Conservation (phyloP, 2,113 vertebrate species). For the Odocoileus virginianus region DNA sequence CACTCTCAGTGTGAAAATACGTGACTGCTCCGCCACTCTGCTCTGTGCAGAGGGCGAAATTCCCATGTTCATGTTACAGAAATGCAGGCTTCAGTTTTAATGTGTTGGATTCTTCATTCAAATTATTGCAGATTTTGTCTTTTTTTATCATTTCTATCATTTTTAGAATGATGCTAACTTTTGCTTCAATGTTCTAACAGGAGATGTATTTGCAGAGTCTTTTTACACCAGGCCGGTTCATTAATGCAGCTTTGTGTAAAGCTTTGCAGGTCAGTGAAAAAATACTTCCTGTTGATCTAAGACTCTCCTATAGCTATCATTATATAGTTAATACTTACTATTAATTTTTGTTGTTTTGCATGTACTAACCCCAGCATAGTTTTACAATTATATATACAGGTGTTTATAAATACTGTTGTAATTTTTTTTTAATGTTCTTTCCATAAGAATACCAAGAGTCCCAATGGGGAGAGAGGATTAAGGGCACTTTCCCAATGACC, state of each 20-base stretch:
- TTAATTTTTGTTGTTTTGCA: neutral
- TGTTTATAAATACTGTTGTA: neutral
- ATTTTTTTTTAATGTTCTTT: neutral
- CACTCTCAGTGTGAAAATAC: neutral
- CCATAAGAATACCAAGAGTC: neutral
- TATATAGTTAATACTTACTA: neutral
- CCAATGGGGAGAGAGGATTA: neutral
- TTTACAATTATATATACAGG: neutral
- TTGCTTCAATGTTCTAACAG: conserved; percentile 73
- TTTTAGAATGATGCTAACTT: neutral
- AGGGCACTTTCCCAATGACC: neutral
- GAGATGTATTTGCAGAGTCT: conserved; percentile 90
- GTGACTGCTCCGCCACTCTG: neutral
- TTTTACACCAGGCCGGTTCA: conserved; percentile 88
- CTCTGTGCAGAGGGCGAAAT: neutral
- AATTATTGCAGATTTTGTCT: neutral
- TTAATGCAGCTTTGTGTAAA: conserved; percentile 88
- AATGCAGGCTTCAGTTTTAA: neutral
- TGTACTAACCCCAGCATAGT: neutral
- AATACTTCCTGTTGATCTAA: neutral
- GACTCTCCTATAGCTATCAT: neutral
- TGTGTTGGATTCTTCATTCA: neutral
- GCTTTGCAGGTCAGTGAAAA: conserved; percentile 86
- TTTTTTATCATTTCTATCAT: neutral
- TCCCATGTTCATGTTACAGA: neutral